phyloP scores from a whole-genome alignment of 2,888 invertebrate species.

The Drosophila nigricruria region DNA sequence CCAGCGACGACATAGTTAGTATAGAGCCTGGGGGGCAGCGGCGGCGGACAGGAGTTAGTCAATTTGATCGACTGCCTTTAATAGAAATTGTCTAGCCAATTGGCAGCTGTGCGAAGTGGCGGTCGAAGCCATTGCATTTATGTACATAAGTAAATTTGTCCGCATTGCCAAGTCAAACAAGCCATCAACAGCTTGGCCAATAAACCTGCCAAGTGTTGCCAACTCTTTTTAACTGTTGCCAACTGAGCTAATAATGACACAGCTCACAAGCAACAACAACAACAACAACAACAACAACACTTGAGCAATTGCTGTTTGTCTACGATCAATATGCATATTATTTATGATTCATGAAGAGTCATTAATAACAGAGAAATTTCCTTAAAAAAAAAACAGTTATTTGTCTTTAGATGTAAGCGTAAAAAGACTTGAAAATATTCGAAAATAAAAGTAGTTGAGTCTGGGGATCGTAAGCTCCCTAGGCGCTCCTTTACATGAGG shows the following conservation, averaged over 20 bases:
- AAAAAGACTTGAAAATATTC: neutral
- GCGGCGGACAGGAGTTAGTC: constrained; percentile 4
- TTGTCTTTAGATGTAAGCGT: neutral
- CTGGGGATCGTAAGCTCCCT: neutral
- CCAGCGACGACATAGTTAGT: constrained; percentile 9
- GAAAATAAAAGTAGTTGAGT: neutral
- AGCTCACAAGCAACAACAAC: neutral
- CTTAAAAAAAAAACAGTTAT: neutral
- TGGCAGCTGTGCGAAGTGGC: constrained; percentile 47
- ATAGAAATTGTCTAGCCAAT: constrained; percentile 61
- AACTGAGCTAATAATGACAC: constrained; percentile 39
- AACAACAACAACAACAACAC: constrained; percentile 12
- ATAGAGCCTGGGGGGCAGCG: neutral
- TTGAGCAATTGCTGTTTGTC: constrained; percentile 13
- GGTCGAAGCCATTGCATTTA: constrained; percentile 22
- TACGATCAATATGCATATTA: constrained; percentile 11
- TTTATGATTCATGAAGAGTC: constrained; percentile 7
- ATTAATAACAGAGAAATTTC: constrained; percentile 6
- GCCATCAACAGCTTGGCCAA: constrained; percentile 52
- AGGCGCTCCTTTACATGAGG: neutral
- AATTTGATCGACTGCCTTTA: constrained; percentile 67
- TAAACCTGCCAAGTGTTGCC: constrained; percentile 57
- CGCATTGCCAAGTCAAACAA: constrained; percentile 73
- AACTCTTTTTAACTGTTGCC: constrained; percentile 35
- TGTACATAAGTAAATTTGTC: constrained; percentile 64